Base-by-base conservation (phyloP, 2,797 vertebrate species). In the Philypnodon macrostomus region DNA sequence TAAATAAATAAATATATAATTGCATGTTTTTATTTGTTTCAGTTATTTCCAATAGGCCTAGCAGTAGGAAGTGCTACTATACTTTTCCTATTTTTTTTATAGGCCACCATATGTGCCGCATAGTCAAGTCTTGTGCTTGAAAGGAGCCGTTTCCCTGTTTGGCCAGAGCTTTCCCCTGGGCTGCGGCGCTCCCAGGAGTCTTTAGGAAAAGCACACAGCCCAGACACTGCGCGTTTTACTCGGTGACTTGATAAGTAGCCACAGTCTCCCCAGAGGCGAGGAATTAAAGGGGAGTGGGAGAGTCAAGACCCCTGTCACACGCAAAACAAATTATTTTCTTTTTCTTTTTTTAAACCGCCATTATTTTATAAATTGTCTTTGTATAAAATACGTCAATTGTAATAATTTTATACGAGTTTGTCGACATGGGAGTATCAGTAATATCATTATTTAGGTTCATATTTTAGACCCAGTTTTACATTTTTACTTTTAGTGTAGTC, bases 171-270 rank as follows among this genome's bases (percentile, higher is more conserved):
- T 75, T 89, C 88, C 88, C 88, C 63, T 63, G 85, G 82, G 88
- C 77, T 77, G 60, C 58, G 73, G 69, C 51, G 67, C 63, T 85
- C 86, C 88, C 82, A 71, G 46, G 84, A 86, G 87, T 89, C 87
- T 88, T 90, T 90, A 89, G 84, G 80, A 76, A 84, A 84, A 85
- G 85, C 83, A 80, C 86, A 87, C 64, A 79, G 75, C 85, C 80
- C 84, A 85, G 88, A 84, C 82, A 81, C 64, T 81, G 75, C 78
- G 81, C 85, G 85, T 85, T 89, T 87, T 88, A 85, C 88, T 87
- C 77, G 76, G 86, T 87, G 86, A 87, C 87, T 89, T 87, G 88
- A 90, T 91, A 91, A 91, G 88, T 88, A 89, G 88, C 85, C 84
- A 73, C 79, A 80, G 75, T 86, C 79, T 86, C 85, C 86, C 86